Evolutionary conservation across 2,113 vertebrate species (phyloP).

Genomic region (Prinia subflava): DNA sequence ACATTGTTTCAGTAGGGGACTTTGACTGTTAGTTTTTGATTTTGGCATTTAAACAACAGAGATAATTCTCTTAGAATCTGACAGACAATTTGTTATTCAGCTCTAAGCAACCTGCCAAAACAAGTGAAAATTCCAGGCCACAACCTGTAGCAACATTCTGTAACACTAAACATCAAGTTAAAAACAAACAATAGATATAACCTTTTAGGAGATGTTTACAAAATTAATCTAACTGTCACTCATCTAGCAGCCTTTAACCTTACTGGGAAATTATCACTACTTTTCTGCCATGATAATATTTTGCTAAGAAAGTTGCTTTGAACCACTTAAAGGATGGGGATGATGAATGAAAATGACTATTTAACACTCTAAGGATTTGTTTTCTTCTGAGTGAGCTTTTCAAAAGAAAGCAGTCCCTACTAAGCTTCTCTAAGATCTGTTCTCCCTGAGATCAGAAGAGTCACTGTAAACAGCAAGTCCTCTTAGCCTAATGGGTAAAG

Average conservation of each 20-base stretch:
- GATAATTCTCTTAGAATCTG: not conserved
- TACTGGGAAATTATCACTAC: not conserved
- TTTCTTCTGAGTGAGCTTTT: not conserved
- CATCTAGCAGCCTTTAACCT: not conserved
- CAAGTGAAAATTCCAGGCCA: not conserved
- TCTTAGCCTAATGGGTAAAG: not conserved
- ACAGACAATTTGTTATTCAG: not conserved
- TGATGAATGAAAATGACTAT: not conserved
- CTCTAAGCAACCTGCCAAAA: not conserved
- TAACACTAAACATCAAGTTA: not conserved
- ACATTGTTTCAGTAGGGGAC: not conserved
- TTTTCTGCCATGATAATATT: not conserved
- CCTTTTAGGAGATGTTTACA: not conserved
- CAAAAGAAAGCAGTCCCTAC: not conserved
- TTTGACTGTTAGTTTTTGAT: not conserved
- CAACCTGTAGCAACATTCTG: not conserved
- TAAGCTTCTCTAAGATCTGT: not conserved
- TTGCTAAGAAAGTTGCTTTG: not conserved
- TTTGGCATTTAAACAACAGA: not conserved
- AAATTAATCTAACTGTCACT: not conserved
- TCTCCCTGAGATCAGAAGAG: not conserved
- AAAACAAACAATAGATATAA: not conserved
- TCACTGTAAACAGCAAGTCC: not conserved
- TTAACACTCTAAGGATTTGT: not conserved
- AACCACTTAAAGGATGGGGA: not conserved